Percentiles rank a stretch among this genome's conserved stretches.
Evolutionary conservation across 2,888 invertebrate species (phyloP).

Genomic region (Ditylenchus weischeri): DNA sequence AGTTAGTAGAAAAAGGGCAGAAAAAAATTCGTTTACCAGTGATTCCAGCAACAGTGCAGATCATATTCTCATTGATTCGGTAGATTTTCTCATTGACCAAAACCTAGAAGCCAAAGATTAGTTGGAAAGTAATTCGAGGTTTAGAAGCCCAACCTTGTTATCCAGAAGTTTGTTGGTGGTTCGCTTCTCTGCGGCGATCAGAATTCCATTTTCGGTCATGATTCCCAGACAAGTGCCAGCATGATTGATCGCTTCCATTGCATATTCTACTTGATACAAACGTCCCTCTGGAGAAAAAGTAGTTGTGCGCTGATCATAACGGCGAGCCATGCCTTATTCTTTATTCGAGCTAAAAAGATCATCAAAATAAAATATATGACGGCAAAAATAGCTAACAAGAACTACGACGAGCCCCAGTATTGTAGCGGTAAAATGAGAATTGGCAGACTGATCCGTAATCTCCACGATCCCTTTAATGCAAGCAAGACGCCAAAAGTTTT

Average conservation of each 20-base stretch:
- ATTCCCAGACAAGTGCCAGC: conserved; percentile 91
- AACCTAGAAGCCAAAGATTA: conserved; percentile 57
- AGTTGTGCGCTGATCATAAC: conserved; percentile 98
- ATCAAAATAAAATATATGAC: not conserved
- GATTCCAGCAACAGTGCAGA: conserved; percentile 97
- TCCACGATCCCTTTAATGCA: no score
- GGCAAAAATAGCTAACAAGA: no score
- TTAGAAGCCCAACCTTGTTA: conserved; percentile 64
- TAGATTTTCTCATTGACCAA: conserved; percentile 98
- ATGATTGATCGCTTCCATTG: conserved; percentile 99
- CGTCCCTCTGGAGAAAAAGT: conserved; percentile 97
- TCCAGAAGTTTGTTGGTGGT: conserved; percentile 96
- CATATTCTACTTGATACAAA: conserved; percentile 87
- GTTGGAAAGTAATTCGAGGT: no score
- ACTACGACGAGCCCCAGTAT: no score
- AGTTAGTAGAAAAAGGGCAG: no score
- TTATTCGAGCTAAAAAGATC: not conserved
- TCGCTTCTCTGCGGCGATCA: conserved; percentile 90
- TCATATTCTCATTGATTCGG: conserved; percentile 81
- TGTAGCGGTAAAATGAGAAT: no score
- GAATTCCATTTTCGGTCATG: conserved; percentile 87
- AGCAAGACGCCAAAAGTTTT: no score
- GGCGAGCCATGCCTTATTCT: conserved; percentile 72
- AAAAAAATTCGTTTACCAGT: conserved; percentile 63
- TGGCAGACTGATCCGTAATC: no score